A percentile compares a stretch with the other conserved stretches of the same genome.
Conservation (phyloP, 2,113 vertebrate species). For the Hippocampus comes region DNA sequence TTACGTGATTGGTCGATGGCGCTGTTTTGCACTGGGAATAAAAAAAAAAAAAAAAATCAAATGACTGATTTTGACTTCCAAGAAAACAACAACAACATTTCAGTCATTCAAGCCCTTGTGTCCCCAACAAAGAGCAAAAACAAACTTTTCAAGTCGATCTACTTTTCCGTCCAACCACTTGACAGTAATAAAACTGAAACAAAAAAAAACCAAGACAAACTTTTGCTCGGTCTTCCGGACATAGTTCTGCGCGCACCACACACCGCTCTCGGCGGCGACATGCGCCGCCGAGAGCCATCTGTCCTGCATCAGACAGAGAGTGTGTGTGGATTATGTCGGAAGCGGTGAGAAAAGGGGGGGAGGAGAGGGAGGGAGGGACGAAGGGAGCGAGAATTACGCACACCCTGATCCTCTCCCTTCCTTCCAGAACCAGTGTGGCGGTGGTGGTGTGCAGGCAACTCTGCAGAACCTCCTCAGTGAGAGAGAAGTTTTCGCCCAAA, state of each 20-base stretch:
- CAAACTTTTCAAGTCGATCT: no score
- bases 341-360: slow-evolving; percentile 38
- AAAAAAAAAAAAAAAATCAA: no score
- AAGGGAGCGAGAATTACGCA: slow-evolving; percentile 52
- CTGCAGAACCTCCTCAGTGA: slow-evolving; percentile 56
- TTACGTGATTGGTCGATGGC: no score
- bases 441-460: slow-evolving; percentile 47
- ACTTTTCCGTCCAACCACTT: no score
- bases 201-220: no score
- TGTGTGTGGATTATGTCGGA: slow-evolving; percentile 52
- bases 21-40: no score
- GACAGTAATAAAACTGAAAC: no score
- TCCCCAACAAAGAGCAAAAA: no score
- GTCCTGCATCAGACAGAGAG: slow-evolving; percentile 48
- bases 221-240: slow-evolving; percentile 16
- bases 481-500: slow-evolving; percentile 81
- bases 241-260: slow-evolving; percentile 5
- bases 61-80: no score
- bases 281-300: slow-evolving; percentile 60
- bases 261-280: no score
- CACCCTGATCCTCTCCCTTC: slow-evolving; percentile 58
- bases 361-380: slow-evolving; percentile 35
- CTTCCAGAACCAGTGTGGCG: slow-evolving; percentile 50
- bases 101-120: no score
- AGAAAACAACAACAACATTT: no score